A percentile compares a stretch with the other conserved stretches of the same genome.
Conservation (phyloP, 2,113 vertebrate genomes). For the Syngnathus scovelli region DNA sequence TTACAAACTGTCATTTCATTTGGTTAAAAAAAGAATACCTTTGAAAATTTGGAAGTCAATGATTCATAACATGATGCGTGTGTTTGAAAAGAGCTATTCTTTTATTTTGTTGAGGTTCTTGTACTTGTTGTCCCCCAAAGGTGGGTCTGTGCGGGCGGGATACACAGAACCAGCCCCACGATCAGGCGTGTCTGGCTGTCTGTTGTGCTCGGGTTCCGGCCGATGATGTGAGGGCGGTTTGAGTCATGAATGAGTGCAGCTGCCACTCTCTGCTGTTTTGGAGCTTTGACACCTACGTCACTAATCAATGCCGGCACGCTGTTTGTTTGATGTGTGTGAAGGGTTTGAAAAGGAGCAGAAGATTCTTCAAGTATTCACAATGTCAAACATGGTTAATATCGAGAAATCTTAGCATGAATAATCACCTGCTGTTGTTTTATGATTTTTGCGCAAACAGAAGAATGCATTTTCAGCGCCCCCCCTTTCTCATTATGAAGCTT, state of each 20-base stretch:
- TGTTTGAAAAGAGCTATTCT: constrained; percentile 33
- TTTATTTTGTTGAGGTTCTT: constrained; percentile 10
- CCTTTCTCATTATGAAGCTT: constrained; percentile 24
- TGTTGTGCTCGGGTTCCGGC: constrained; percentile 49
- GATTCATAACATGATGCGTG: neutral
- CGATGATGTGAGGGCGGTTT: constrained; percentile 50
- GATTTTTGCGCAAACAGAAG: constrained; percentile 22
- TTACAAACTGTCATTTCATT: neutral
- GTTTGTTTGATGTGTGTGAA: constrained; percentile 54
- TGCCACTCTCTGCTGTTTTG: constrained; percentile 64
- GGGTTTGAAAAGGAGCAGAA: constrained; percentile 6
- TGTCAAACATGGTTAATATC: constrained; percentile 57
- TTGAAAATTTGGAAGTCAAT: neutral
- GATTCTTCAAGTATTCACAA: constrained; percentile 22
- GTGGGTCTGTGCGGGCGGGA: constrained; percentile 40
- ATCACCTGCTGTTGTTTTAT: constrained; percentile 41
- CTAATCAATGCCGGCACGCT: constrained; percentile 61
- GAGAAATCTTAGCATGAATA: constrained; percentile 36
- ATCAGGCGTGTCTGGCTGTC: constrained; percentile 69
- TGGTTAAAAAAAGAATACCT: neutral
- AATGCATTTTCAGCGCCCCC: constrained; percentile 16
- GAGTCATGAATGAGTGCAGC: constrained; percentile 46
- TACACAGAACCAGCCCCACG: constrained; percentile 29
- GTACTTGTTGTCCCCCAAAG: constrained; percentile 41
- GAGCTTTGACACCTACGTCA: constrained; percentile 70